Evolutionary conservation across 2,888 invertebrate species (phyloP), one percentile per base, ranked within the genome.

Genomic region (Troglohyphantes excavatus): DNA sequence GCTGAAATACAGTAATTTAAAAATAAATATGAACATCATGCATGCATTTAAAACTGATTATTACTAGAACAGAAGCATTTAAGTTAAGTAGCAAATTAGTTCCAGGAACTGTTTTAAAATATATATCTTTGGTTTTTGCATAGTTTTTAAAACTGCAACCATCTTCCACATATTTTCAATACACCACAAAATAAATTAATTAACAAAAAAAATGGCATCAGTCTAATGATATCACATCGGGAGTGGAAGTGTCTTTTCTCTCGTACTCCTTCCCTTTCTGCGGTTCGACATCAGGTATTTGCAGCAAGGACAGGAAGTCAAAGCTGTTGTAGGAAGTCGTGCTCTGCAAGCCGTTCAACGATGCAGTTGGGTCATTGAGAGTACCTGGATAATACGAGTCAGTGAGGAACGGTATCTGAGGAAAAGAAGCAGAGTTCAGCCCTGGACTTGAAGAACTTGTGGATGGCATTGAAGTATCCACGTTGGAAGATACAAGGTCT

Each of bases 171-270:
- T 9, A 9, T 33, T 33, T 33, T 33, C 9, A 33, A 33, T n/a
- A 33, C 9, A 33, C 3, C 53, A 53, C 2, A 53, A 53, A 53
- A 17, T 53, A 53, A 53, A 53, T 17, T 53, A 53, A 9, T 33
- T 33, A 33, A 33, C 3, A 6, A 33, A 33, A 53, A n/a, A n/a
- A 53, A 53, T 53, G 53, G 53, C 53, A 53, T 53, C 53, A 53
- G 53, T 89, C 82, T 43, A 89, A 70, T 59, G 88, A 82, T 76
- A 89, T 83, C 9, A 89, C 76, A 89, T 89, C 88, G 26, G 82
- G 88, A 13, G 59, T 29, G 27, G 46, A 6, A 46, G 17, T 19
- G 46, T 75, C 82, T 33, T 73, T 75, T 17, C 43, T 33, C 19
- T 65, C 68, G n/a, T 11, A 63, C 0, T 87, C 86, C 27, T 72